Percentiles rank a stretch among this genome's conserved stretches.
Evolutionary conservation across 2,888 invertebrate species (phyloP).

Genomic region (Habroteleia sp.): DNA sequence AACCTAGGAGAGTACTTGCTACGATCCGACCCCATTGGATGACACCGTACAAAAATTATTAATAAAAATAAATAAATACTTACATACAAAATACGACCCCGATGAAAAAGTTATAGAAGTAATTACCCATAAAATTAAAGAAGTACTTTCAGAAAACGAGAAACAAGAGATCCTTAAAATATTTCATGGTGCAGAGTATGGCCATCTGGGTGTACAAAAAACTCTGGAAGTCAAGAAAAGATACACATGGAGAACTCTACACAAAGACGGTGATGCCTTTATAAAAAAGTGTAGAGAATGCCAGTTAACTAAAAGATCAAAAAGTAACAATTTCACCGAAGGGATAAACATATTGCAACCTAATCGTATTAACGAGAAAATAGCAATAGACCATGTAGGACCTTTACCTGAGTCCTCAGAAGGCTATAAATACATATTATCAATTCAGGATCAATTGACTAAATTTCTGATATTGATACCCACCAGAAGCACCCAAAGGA

Average conservation of each 20-base stretch:
- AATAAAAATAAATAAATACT: neutral
- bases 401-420: constrained; percentile 1
- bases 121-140: neutral
- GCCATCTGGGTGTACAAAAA: neutral
- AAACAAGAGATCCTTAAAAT: constrained; percentile 1
- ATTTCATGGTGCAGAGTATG: constrained; percentile 11
- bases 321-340: neutral
- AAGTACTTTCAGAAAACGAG: neutral
- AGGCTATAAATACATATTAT: constrained; percentile 2
- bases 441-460: constrained; percentile 4
- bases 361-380: neutral
- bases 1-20: neutral
- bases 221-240: neutral
- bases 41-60: neutral
- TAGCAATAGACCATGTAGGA: constrained; percentile 4
- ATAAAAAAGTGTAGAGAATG: constrained; percentile 10
- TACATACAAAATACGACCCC: constrained; percentile 3
- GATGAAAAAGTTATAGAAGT: neutral
- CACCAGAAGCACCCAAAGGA: neutral
- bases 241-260: neutral
- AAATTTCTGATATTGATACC: constrained; percentile 1
- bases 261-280: neutral
- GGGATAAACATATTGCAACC: constrained; percentile 3
- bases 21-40: neutral
- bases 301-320: constrained; percentile 2